These are phyloP conservation scores for Stratiomys singularior DNA, from an alignment of 2,888 invertebrate genomes.

Conservation along the genomic window DNA sequence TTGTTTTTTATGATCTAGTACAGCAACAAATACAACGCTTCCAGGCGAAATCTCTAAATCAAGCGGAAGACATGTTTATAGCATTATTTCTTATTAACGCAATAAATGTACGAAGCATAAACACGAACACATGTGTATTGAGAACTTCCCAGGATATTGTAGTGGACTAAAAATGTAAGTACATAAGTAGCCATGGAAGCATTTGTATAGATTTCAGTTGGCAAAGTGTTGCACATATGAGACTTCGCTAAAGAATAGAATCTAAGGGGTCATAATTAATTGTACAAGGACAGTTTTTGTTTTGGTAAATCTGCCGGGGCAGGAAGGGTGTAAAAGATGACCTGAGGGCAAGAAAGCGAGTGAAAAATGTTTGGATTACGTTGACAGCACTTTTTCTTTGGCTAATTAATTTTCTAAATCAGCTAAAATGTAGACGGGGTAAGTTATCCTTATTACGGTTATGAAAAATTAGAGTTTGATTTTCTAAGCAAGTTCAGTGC, in stretches of 20 bases:
- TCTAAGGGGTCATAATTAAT: conserved; percentile 65
- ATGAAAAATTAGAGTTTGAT: no score
- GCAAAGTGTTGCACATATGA: conserved; percentile 51
- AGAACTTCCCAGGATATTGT: conserved; percentile 39
- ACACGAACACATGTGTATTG: conserved; percentile 39
- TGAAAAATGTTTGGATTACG: no score
- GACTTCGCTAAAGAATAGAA: conserved; percentile 56
- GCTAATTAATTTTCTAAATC: no score
- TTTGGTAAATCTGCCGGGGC: conserved; percentile 50
- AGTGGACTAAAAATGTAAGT: neutral
- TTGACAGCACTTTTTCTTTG: no score
- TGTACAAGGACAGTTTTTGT: conserved; percentile 53
- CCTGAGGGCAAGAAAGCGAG: no score
- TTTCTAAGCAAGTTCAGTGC: no score
- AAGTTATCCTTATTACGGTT: no score
- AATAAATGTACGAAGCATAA: conserved; percentile 59
- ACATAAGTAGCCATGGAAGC: neutral
- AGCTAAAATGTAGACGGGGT: no score
- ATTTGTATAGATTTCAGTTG: neutral
- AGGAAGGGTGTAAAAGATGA: no score
- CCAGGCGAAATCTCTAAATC: conserved; percentile 54
- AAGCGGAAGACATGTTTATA: conserved; percentile 66
- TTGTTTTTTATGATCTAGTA: conserved; percentile 30
- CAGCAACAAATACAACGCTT: neutral
- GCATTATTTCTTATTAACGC: conserved; percentile 60